Base-by-base conservation (phyloP, 2,113 vertebrate genomes). In the Lamprologus sp. region DNA sequence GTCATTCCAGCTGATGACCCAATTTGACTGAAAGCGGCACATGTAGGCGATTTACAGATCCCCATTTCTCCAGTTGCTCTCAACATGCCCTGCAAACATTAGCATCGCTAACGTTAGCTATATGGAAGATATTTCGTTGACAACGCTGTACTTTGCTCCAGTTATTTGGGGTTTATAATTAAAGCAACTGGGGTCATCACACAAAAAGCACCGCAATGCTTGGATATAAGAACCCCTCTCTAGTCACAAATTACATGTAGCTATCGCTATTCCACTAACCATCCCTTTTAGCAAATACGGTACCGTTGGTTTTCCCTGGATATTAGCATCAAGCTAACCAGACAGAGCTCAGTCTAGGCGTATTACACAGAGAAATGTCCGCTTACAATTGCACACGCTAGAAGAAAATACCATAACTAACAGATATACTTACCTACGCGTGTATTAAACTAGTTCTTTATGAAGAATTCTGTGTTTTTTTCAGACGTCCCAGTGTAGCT, bases 281-380 rank as follows among this genome's bases (percentile, higher is more conserved):
- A 90, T 85, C 53, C 10, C 10, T 40, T 70, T 14, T 81, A 90
- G 81, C 93, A 51, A 5, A 87, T 63, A 63, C 79, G 77, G 19
- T 81, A 21, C 60, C 82, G 89, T 68, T 91, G 91, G 56, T 85
- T 90, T 90, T 80, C 88, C 42, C 55, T 88, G 79, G 56, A 82
- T 56, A 3, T 90, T 95, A 93, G 91, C 95, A 21, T 17, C 15
- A 14, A 92, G 93, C 92, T 95, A 95, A 93, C 87, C 79, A 81
- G 83, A 79, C 75, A 81, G 26, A 90, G 15, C 82, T 37, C 82
- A 82, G 88, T 83, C 84, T 77, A 49, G 47, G 2, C 7, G 37
- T 55, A 37, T 19, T 70, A 84, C 54, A 33, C 28, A 12, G 21
- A 83, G 7, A 65, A 80, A 68, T 42, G 5, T 1, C 8, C 3